phyloP scores from a whole-genome alignment of 2,113 vertebrate species.

The Paralichthys olivaceus region DNA sequence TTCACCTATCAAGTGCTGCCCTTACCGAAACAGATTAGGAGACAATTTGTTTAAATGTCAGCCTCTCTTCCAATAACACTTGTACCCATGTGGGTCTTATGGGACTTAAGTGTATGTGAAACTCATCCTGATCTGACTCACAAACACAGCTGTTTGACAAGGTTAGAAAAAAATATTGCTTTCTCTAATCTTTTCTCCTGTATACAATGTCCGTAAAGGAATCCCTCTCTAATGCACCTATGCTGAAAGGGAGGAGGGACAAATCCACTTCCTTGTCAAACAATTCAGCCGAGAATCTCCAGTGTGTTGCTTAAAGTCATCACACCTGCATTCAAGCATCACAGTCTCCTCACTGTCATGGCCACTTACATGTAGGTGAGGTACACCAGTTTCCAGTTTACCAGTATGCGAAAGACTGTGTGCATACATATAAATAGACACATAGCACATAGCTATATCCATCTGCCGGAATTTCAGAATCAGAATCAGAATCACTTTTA shows the following conservation, averaged over 20 bases:
- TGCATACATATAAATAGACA: too few species aligned
- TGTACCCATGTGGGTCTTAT: slow-evolving; percentile 54
- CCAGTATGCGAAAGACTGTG: too few species aligned
- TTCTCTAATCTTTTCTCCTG: not conserved
- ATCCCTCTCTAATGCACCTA: not conserved
- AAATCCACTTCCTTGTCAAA: too few species aligned
- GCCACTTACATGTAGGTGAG: too few species aligned
- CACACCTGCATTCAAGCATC: not conserved
- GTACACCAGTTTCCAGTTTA: too few species aligned
- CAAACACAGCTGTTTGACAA: slow-evolving; percentile 6
- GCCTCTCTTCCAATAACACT: slow-evolving; percentile 57
- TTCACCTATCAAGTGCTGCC: slow-evolving; percentile 71
- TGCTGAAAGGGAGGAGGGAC: not conserved
- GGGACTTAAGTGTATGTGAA: slow-evolving; percentile 37
- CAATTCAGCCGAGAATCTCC: too few species aligned
- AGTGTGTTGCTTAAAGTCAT: not conserved
- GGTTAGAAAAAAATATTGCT: not conserved
- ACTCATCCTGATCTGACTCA: slow-evolving; percentile 43
- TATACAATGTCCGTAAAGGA: not conserved
- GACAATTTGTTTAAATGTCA: slow-evolving; percentile 81
- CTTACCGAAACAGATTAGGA: slow-evolving; percentile 69
- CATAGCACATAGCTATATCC: too few species aligned
- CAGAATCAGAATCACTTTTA: too few species aligned
- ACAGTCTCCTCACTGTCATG: not conserved
- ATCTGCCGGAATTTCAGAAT: too few species aligned